Percentiles rank a stretch among this genome's conserved stretches.
Conservation (phyloP, 2,888 invertebrate genomes). For the Amaurobius ferox region DNA sequence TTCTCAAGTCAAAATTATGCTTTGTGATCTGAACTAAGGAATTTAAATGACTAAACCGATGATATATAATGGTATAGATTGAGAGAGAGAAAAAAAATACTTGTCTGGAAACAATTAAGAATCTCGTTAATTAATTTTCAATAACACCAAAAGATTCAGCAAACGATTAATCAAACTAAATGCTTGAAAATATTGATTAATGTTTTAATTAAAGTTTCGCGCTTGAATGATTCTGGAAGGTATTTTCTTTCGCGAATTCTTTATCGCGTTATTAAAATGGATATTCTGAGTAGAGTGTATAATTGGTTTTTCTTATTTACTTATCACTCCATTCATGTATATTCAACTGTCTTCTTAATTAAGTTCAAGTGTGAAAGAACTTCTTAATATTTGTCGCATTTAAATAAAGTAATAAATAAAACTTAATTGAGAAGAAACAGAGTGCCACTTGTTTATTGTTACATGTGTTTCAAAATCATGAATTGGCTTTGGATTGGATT, state of each 20-base stretch:
- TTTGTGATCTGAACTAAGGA: background rate
- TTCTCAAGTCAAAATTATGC: background rate
- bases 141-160: constrained; percentile 42
- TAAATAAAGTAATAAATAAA: background rate
- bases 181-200: constrained; percentile 45
- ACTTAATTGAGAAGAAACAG: background rate
- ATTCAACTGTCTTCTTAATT: background rate
- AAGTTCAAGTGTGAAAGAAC: background rate
- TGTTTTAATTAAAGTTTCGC: constrained; percentile 56
- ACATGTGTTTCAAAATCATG: too few relatives aligned
- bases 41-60: background rate
- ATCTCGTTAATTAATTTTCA: constrained; percentile 59
- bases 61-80: background rate
- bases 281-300: background rate
- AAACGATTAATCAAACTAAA: constrained; percentile 54
- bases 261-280: constrained; percentile 18
- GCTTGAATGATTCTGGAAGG: constrained; percentile 2
- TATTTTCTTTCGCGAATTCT: background rate
- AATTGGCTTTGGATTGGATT: too few relatives aligned
- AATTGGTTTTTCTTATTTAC: background rate
- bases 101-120: constrained; percentile 42
- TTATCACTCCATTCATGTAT: background rate
- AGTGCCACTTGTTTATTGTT: background rate
- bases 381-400: background rate
- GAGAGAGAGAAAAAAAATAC: constrained; percentile 5